Evolutionary conservation across 2,113 vertebrate species (phyloP).

Genomic region (Rhea pennata): DNA sequence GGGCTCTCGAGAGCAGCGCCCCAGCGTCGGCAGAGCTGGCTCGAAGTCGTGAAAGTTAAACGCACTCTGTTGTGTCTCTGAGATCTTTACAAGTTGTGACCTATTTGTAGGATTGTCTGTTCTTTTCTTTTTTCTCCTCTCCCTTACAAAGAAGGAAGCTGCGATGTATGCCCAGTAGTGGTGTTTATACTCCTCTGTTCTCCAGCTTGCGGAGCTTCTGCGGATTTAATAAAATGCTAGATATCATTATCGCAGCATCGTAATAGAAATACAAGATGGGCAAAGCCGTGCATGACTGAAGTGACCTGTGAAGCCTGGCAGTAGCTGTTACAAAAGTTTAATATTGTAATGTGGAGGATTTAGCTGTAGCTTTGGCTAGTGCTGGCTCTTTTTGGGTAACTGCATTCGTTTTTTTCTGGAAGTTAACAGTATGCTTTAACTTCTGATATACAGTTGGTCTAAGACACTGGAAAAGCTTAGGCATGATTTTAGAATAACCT

Average conservation of each 20-base stretch:
- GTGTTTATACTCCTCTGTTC: neutral
- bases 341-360: neutral
- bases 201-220: conserved; percentile 4
- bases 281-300: neutral
- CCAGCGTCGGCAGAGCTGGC: neutral
- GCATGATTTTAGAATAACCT: neutral
- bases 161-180: neutral
- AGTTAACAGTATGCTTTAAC: neutral
- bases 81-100: neutral
- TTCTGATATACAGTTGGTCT: neutral
- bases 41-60: neutral
- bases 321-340: neutral
- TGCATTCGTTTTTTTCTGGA: neutral
- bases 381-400: neutral
- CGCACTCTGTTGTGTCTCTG: neutral
- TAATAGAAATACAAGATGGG: neutral
- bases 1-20: conserved; percentile 1
- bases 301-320: neutral
- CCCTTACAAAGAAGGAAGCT: neutral
- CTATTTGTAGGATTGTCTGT: neutral
- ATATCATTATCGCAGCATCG: neutral
- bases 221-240: neutral
- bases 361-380: neutral
- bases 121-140: neutral
- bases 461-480: neutral